Percentiles rank a stretch among this genome's conserved stretches.
phyloP scores from a whole-genome alignment of 2,797 vertebrate genomes.

The Coilia nasus region DNA sequence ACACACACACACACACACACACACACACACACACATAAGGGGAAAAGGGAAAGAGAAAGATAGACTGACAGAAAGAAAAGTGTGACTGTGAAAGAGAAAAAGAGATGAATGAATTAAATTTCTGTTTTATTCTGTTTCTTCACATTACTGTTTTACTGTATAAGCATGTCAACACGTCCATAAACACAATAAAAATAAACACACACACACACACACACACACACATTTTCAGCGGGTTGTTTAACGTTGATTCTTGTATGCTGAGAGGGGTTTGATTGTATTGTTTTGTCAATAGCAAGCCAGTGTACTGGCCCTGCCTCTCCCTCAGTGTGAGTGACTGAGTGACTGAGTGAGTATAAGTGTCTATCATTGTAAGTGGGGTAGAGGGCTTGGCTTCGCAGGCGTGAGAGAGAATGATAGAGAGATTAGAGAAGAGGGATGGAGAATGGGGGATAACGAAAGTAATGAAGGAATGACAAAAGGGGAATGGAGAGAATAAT shows the following conservation, averaged over 20 bases:
- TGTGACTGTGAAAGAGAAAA: no score
- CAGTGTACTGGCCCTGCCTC: neutral
- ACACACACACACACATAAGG: neutral
- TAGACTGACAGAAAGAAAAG: no score
- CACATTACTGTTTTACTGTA: no score
- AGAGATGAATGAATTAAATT: no score
- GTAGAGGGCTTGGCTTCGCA: neutral
- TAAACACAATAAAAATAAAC: neutral
- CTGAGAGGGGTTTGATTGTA: neutral
- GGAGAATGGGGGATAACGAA: neutral
- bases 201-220: constrained; percentile 6
- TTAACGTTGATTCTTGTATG: neutral
- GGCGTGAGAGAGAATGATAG: neutral
- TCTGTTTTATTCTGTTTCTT: no score
- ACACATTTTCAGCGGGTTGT: neutral
- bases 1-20: no score
- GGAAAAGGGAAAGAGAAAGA: no score
- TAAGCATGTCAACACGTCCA: neutral
- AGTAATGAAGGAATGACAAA: neutral
- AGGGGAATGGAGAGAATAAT: neutral
- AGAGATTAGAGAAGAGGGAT: neutral
- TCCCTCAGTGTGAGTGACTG: neutral
- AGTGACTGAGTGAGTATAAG: neutral
- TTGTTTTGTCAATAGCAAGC: neutral
- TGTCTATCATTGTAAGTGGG: neutral